Evolutionary conservation across 2,797 vertebrate species (phyloP).

Genomic region (Manis crassicaudata): DNA sequence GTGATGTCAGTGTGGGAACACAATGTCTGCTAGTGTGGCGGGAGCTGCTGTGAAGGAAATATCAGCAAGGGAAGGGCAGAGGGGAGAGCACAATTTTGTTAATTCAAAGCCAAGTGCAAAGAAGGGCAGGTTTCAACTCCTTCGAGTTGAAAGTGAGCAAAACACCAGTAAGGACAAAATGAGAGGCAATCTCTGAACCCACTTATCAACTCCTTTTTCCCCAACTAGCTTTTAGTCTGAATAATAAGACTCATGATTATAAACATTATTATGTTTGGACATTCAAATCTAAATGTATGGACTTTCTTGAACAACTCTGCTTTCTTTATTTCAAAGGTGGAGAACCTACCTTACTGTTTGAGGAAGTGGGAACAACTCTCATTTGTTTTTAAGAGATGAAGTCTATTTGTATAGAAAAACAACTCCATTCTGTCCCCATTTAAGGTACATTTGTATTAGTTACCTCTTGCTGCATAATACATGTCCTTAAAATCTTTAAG

Average conservation of each 20-base stretch:
- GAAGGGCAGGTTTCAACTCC: no score
- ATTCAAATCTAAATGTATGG: background rate
- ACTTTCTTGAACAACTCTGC: background rate
- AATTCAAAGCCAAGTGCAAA: background rate
- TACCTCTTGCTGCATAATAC: background rate
- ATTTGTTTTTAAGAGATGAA: background rate
- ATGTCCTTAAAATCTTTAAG: background rate
- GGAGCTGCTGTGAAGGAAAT: background rate
- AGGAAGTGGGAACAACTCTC: background rate
- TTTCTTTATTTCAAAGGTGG: background rate
- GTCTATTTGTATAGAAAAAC: background rate
- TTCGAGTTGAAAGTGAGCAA: background rate
- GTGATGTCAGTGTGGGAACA: background rate
- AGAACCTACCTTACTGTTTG: background rate
- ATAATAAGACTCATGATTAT: background rate
- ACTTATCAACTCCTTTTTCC: background rate
- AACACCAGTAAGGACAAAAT: background rate
- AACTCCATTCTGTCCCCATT: background rate
- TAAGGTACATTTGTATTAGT: background rate
- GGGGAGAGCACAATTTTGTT: background rate
- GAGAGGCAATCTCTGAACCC: background rate
- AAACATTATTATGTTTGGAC: background rate
- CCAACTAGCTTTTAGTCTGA: background rate
- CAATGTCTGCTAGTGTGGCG: accelerated
- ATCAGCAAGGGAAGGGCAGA: background rate